These are phyloP conservation scores for Leptatherina wallacei DNA, from an alignment of 2,797 vertebrate species.

Conservation along the genomic window DNA sequence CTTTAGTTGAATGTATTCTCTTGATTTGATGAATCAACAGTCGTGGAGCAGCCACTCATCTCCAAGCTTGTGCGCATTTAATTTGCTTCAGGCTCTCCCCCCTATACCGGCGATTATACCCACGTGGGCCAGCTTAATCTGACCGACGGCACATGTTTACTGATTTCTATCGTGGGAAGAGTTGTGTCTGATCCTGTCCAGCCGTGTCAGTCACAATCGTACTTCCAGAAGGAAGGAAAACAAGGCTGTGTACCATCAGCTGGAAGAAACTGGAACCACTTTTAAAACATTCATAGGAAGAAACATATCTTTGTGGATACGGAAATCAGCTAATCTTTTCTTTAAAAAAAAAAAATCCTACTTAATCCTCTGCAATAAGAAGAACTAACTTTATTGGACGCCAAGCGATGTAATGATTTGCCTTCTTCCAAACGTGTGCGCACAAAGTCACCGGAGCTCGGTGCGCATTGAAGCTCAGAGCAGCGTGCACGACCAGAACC, in stretches of 20 bases:
- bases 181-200: conserved; percentile 50
- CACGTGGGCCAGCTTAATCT: conserved; percentile 77
- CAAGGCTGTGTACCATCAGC: conserved; percentile 5
- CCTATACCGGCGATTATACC: conserved; percentile 65
- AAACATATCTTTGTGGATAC: neutral
- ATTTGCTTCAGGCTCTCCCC: conserved; percentile 67
- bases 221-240: conserved; percentile 12
- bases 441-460: conserved; percentile 19
- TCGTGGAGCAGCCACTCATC: conserved; percentile 55
- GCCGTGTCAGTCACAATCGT: conserved; percentile 31
- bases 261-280: neutral
- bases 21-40: conserved; percentile 23
- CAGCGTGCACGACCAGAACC: conserved; percentile 15
- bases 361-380: conserved; percentile 23
- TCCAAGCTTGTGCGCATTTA: conserved; percentile 75
- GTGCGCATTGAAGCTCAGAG: conserved; percentile 29
- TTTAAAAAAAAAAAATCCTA: neutral
- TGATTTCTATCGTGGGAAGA: conserved; percentile 63
- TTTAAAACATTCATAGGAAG: neutral
- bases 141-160: conserved; percentile 68
- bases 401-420: conserved; percentile 42
- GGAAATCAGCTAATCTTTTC: neutral
- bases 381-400: conserved; percentile 15
- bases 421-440: conserved; percentile 26
- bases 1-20: neutral